Evolutionary conservation across 2,113 vertebrate genomes (phyloP), one percentile per base, ranked within the genome.

Genomic region (Regulus satrapa): DNA sequence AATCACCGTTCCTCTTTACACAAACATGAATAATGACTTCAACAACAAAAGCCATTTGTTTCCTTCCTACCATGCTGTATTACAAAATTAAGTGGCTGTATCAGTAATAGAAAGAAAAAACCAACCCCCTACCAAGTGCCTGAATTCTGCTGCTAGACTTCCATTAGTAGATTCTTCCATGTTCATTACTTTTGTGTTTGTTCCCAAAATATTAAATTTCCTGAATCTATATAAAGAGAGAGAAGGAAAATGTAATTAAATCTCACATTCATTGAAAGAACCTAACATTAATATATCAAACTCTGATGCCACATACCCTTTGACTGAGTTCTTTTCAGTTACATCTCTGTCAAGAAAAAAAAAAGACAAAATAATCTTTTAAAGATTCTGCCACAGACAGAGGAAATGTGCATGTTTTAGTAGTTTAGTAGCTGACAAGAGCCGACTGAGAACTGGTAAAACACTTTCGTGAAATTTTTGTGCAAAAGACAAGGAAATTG

Each of bases 131-230:
- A 99, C 99, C 99, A 99, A 93, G 92, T 99, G 99, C 84, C 99
- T 98, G 96, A 99, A 99, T 96, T 99, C 99, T 26, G 99, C 99
- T 5, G 99, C 99, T 94, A 99, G 94, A 72, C 99, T 99, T 67
- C 99, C 99, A n/a, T 99, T 99, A 73, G 98, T 98, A 9, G 99
- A 99, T 92, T 99, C 99, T 89, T 99, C 99, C 99, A 99, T 99
- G 98, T 99, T 99, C 99, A 99, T 99, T 28, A 99, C 99, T 97
- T 99, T 99, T 6, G 98, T 99, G 93, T 98, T 98, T 10, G 99
- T 99, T 71, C 99, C 99, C 97, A 99, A 95, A 95, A 99, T 99
- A 94, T 99, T 99, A 92, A 99, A 99, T 96, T 99, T 99, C 28
- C 99, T 98, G 88, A 99, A 99, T 48, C 99, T 99, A 92, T 36